Evolutionary conservation across 30 jellyfish, hydroid and myxozoan species (phyloP), one percentile per base, ranked within the genome.

Genomic region (Rhopilema esculentum): DNA sequence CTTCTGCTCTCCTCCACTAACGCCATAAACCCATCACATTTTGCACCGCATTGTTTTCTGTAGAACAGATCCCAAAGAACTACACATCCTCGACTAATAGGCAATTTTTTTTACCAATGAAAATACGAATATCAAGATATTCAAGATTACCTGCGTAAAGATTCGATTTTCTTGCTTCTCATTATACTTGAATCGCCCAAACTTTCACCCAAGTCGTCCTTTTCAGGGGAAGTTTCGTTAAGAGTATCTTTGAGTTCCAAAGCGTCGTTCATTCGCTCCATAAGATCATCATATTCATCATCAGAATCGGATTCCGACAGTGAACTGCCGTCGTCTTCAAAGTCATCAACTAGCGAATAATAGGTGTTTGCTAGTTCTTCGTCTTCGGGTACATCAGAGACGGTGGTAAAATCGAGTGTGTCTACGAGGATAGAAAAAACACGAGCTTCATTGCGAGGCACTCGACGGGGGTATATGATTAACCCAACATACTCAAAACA

Each of bases 281-380:
- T 70, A 28, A 93, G 66, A 16, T 79, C 97, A 50, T 66, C 91
- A 30, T 80, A 82, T 33, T 93, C 98, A 50, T 88, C 98, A 28
- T 83, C 90, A 19, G 91, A 72, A 40, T 74, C 82, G 52, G 78
- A 64, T 0, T 26, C 82, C 26, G 72, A 48, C 23, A 49, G 65
- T 20, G 87, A 78, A 61, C 91, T 30, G 33, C 76, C 33, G 61
- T 82, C 97, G 49, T 80, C 94, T 53, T 86, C 96, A 31, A 85
- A 91, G 0, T 80, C 92, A 67, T 93, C 98, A 22, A n/a, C 89
- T 69, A 69, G 91, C 0, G 98, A 79, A 80, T 92, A 92, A 68
- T 85, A 92, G 0, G 98, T 92, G 89, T 92, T 93, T 23, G 98
- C 98, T 12, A 92, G 89, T 16, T 87, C 91, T 57, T 90, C 98